Evolutionary conservation across 2,113 vertebrate species (phyloP).

Genomic region (Thryonomys swinderianus): DNA sequence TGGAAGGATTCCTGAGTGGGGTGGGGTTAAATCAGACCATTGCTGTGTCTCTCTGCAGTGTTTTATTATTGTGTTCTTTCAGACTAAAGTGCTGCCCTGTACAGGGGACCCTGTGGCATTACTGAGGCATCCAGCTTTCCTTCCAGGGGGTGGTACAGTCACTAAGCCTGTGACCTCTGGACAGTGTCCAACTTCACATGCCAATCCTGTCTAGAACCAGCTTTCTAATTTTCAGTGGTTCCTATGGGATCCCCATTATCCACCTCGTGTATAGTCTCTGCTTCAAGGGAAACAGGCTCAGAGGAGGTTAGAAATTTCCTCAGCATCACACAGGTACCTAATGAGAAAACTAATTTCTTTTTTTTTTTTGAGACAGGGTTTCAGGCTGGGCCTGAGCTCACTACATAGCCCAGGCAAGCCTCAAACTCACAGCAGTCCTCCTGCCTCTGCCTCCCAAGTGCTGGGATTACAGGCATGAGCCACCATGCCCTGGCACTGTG

Average conservation of each 20-base stretch:
- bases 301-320: neutral
- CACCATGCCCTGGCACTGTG: no score
- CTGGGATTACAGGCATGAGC: no score
- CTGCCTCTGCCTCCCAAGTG: no score
- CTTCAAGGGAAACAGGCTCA: neutral
- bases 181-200: neutral
- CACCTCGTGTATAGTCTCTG: neutral
- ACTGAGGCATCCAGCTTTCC: neutral
- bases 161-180: accelerated
- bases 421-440: no score
- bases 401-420: no score
- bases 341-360: neutral
- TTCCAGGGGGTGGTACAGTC: neutral
- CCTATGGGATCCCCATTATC: neutral
- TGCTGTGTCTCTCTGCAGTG: neutral
- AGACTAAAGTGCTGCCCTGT: neutral
- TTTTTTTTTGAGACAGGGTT: no score
- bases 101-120: neutral
- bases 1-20: neutral
- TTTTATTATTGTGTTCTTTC: neutral
- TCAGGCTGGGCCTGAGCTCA: no score
- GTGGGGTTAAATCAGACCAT: neutral
- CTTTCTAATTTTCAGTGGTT: neutral
- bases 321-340: neutral
- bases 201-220: neutral